Conservation (phyloP, 2,888 invertebrate species). For the Cybosia mesomella region DNA sequence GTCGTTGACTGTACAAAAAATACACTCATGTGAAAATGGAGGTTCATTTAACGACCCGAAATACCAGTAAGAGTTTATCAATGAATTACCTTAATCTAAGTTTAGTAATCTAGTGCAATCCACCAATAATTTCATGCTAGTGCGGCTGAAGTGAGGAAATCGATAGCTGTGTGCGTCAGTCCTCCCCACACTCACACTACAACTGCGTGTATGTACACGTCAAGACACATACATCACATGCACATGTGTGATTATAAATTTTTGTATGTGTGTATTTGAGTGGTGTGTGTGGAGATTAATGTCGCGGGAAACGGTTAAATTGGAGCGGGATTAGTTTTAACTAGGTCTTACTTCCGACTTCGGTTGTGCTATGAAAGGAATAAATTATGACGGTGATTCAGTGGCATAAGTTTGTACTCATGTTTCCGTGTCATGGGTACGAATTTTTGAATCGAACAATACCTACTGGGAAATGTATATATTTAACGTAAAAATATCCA, state of each 20-base stretch:
- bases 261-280: neutral
- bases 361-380: slow-evolving; percentile 9
- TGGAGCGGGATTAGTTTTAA: slow-evolving; percentile 45
- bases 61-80: too few relatives aligned
- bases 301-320: slow-evolving; percentile 42
- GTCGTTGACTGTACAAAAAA: too few relatives aligned
- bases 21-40: too few relatives aligned
- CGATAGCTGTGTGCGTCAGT: slow-evolving; percentile 32
- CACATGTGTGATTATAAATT: neutral
- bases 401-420: neutral
- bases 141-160: slow-evolving; percentile 34
- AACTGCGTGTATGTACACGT: neutral
- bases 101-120: slow-evolving; percentile 26
- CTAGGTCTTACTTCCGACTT: slow-evolving; percentile 34
- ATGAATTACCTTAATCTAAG: slow-evolving; percentile 14
- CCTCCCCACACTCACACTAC: slow-evolving; percentile 11
- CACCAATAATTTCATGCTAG: slow-evolving; percentile 14
- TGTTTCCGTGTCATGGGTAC: neutral
- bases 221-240: neutral
- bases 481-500: too few relatives aligned
- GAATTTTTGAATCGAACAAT: too few relatives aligned
- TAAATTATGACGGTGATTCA: neutral
- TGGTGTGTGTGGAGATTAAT: slow-evolving; percentile 19
- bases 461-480: too few relatives aligned
- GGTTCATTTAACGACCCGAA: too few relatives aligned